phyloP scores from a whole-genome alignment of 2,888 invertebrate species.

The Kuschelorhynchus macadamiae region DNA sequence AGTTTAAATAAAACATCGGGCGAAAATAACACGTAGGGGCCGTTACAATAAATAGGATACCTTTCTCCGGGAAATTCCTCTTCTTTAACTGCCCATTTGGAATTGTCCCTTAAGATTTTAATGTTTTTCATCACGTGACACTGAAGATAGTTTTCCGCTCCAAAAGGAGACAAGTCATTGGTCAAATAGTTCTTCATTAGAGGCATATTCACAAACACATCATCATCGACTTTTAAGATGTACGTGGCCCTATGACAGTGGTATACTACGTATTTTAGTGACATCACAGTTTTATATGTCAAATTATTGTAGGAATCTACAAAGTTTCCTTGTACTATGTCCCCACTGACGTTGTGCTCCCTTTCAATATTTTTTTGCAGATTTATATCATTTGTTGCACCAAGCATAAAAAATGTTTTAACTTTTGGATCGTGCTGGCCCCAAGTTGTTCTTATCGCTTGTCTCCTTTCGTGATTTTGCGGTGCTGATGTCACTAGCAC shows the following conservation, averaged over 20 bases:
- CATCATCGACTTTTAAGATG: constrained; percentile 83
- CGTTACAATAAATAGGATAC: constrained; percentile 23
- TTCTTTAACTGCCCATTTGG: constrained; percentile 24
- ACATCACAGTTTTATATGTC: constrained; percentile 88
- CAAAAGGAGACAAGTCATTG: constrained; percentile 2
- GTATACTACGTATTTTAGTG: constrained; percentile 81
- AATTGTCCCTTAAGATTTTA: background rate
- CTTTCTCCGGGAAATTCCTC: constrained; percentile 24
- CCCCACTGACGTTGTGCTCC: constrained; percentile 63
- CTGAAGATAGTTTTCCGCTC: constrained; percentile 7
- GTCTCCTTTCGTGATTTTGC: background rate
- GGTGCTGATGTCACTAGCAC: constrained; percentile 5
- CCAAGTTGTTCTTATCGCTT: constrained; percentile 7
- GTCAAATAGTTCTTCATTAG: constrained; percentile 22
- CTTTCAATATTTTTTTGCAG: constrained; percentile 15
- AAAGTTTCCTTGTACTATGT: constrained; percentile 85
- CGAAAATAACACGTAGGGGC: constrained; percentile 8
- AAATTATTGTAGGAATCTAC: constrained; percentile 84
- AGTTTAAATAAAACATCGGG: background rate
- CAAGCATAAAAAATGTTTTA: constrained; percentile 9
- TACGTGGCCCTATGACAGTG: constrained; percentile 77
- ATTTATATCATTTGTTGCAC: background rate
- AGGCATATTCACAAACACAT: constrained; percentile 69
- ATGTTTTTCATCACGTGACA: constrained; percentile 4
- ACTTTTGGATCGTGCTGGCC: constrained; percentile 3